Evolutionary conservation across 2,113 vertebrate species (phyloP), one percentile per base, ranked within the genome.

Genomic region (Nerophis ophidion): DNA sequence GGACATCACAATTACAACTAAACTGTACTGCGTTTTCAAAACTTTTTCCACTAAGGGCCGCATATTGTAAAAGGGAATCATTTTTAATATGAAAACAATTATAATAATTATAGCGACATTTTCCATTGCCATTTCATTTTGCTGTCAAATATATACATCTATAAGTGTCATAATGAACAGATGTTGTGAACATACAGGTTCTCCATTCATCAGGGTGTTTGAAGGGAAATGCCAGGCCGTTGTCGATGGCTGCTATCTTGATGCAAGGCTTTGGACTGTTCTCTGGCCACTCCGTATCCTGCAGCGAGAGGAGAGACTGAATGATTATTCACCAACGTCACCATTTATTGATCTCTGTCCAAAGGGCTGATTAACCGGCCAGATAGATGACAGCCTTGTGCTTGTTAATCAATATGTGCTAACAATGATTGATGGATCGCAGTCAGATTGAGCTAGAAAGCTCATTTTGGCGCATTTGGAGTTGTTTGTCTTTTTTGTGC

Each of bases 171-270:
- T 46, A 5, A 8, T 14, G 45, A 51, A 26, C 38, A 12, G 35
- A 12, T 13, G 11, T 9, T 17, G 17, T 19, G 17, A 65, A 81
- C 84, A 1, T 74, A 83, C 80, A 83, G 9, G 81, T 81, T 76
- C 96, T 92, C 96, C 96, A 99, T 61, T 98, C 95, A 68, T 99
- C 96, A 2, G 96, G 96, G 84, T 99, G 96, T 76, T 99, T 99
- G 71, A 99, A 98, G 68, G 96, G 96, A 86, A 99, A 99, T 17
- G 96, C 95, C 58, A 99, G 86, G 60, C 96, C 96, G 15, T 99
- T 99, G 87, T 99, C 96, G 73, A 99, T 98, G 13, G 96, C 95
- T 71, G 96, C 96, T 14, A 99, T 92, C 88, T 95, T 92, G 84
- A 95, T 92, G 69, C 80, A 84, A 54, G 81, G 83, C 61, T 81